phyloP scores from a whole-genome alignment of 92 coral and sea anemone genomes.

The Isaurus tuberculatus region DNA sequence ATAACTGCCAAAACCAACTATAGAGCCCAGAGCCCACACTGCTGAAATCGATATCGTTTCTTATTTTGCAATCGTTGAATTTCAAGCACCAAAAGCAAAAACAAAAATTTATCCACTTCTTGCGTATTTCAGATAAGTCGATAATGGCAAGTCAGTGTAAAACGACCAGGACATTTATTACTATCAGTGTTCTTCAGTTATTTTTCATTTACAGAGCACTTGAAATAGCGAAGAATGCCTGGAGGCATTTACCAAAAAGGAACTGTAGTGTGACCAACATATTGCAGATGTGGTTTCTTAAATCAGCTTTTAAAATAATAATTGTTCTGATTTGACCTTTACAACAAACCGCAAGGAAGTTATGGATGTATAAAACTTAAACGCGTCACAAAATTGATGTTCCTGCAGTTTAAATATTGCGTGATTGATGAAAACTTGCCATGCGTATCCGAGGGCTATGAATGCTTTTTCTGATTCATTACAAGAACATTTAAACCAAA shows the following conservation, averaged over 20 bases:
- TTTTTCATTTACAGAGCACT: not conserved
- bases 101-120: not conserved
- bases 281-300: not conserved
- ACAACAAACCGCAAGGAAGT: not conserved
- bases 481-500: not conserved
- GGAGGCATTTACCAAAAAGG: not conserved
- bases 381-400: not conserved
- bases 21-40: no score
- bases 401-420: not conserved
- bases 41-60: not conserved
- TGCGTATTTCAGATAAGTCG: not conserved
- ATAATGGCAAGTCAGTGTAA: not conserved
- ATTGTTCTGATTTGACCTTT: not conserved
- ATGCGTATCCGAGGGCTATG: not conserved
- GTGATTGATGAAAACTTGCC: not conserved
- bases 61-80: not conserved
- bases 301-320: conserved; percentile 6
- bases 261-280: conserved; percentile 1
- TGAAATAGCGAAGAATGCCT: not conserved
- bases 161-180: not conserved
- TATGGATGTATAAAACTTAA: not conserved
- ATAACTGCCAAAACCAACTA: no score
- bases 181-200: not conserved
- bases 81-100: not conserved
- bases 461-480: not conserved